These are phyloP conservation scores for Eulemur albifrons DNA, from an alignment of 2,797 vertebrate genomes.

Conservation along the genomic window DNA sequence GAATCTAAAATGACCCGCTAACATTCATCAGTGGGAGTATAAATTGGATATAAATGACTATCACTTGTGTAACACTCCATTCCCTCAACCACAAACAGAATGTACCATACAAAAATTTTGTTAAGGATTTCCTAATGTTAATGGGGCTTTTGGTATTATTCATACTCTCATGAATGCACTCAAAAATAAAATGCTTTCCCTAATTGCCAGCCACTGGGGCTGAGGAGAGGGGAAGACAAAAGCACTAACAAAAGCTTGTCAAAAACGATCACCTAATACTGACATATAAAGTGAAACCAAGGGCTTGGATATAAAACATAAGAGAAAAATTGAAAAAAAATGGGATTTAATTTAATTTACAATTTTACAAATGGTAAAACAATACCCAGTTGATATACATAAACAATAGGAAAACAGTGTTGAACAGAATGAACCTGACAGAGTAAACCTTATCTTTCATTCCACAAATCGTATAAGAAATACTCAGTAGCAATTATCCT, in stretches of 20 bases:
- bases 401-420: constrained; percentile 81
- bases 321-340: constrained; percentile 69
- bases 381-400: constrained; percentile 83
- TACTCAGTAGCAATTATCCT: constrained; percentile 80
- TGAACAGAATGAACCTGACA: constrained; percentile 77
- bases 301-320: not conserved
- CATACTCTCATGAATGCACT: not conserved
- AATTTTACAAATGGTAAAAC: constrained; percentile 85
- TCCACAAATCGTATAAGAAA: constrained; percentile 78
- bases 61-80: not conserved
- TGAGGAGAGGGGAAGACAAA: not conserved
- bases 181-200: not conserved
- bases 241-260: not conserved
- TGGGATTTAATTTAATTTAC: constrained; percentile 84
- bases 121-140: not conserved
- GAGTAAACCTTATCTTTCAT: constrained; percentile 74
- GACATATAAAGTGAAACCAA: not conserved
- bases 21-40: not conserved
- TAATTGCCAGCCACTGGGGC: not conserved
- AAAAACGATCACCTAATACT: not conserved
- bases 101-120: not conserved
- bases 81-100: not conserved
- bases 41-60: not conserved
- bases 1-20: not conserved
- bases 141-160: not conserved